Evolutionary conservation across 92 coral and sea anemone species (phyloP).

Genomic region (Palythoa heliodiscus): DNA sequence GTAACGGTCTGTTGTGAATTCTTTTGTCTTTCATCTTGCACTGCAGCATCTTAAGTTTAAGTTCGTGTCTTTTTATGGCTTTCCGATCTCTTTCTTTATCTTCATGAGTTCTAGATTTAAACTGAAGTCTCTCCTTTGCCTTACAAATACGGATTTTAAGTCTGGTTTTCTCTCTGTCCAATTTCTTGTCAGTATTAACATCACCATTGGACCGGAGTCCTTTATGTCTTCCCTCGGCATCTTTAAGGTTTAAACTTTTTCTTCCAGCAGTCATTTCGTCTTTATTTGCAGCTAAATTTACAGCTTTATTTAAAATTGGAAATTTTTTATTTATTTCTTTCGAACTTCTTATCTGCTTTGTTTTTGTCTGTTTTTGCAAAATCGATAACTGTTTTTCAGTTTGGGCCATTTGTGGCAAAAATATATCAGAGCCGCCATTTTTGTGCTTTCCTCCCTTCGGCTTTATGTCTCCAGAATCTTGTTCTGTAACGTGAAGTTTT

Average conservation of each 20-base stretch:
- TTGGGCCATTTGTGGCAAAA: conserved; percentile 1
- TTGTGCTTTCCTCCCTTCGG: not conserved
- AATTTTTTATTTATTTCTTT: not conserved
- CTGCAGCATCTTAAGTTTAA: conserved; percentile 10
- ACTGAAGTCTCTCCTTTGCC: conserved; percentile 22
- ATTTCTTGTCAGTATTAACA: not conserved
- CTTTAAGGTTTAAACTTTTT: conserved; percentile 5
- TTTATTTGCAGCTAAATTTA: not conserved
- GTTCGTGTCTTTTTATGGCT: conserved; percentile 25
- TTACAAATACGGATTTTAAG: conserved; percentile 23
- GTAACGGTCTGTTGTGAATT: not conserved
- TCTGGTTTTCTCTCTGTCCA: conserved; percentile 14
- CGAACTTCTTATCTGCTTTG: not conserved
- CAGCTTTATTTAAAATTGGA: conserved; percentile 2
- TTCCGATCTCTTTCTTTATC: conserved; percentile 36
- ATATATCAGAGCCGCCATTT: not conserved
- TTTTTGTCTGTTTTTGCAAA: conserved; percentile 5
- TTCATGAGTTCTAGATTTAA: conserved; percentile 25
- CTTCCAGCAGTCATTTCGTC: not conserved
- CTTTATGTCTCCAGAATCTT: not conserved
- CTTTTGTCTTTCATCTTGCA: not conserved
- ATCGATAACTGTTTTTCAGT: conserved; percentile 14
- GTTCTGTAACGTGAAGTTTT: not conserved
- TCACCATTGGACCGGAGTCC: not conserved
- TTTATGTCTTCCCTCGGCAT: conserved; percentile 8